Evolutionary conservation across 2,888 invertebrate species (phyloP).

Genomic region (Agapetus fuscipes): DNA sequence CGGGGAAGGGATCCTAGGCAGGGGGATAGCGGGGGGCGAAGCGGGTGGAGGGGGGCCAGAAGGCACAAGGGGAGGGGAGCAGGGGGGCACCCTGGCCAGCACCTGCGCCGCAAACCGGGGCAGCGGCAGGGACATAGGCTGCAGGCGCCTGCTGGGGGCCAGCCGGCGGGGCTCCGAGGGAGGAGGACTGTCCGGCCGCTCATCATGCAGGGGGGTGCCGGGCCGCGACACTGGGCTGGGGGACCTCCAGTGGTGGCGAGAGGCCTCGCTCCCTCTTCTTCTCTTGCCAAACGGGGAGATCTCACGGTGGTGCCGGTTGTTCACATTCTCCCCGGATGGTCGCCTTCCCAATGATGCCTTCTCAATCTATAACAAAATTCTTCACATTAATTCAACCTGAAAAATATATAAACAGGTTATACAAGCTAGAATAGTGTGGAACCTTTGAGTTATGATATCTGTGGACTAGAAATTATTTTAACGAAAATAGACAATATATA

Average conservation of each 20-base stretch:
- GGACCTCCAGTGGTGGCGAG: constrained; percentile 28
- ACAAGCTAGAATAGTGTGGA: background rate
- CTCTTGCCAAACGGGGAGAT: constrained; percentile 17
- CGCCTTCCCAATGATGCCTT: constrained; percentile 22
- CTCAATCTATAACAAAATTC: constrained; percentile 27
- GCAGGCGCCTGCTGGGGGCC: constrained; percentile 38
- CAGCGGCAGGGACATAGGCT: constrained; percentile 74
- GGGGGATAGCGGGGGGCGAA: constrained; percentile 47
- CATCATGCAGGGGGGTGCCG: constrained; percentile 78
- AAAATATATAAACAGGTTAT: background rate
- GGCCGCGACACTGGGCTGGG: constrained; percentile 59
- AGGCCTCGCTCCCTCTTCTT: constrained; percentile 25
- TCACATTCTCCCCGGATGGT: constrained; percentile 22
- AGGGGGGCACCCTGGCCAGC: constrained; percentile 41
- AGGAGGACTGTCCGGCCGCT: constrained; percentile 55
- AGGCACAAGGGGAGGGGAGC: constrained; percentile 30
- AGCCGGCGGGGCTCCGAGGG: constrained; percentile 69
- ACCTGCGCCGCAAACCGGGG: constrained; percentile 79
- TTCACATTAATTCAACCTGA: too few relatives aligned
- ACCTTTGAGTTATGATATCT: background rate
- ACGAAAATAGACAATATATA: too few relatives aligned
- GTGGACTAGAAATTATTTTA: too few relatives aligned
- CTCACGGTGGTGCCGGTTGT: constrained; percentile 37
- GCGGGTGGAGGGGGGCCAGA: constrained; percentile 37
- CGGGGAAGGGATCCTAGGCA: constrained; percentile 57